These are phyloP conservation scores for Natator depressus DNA, from an alignment of 2,113 vertebrate genomes.

Conservation along the genomic window DNA sequence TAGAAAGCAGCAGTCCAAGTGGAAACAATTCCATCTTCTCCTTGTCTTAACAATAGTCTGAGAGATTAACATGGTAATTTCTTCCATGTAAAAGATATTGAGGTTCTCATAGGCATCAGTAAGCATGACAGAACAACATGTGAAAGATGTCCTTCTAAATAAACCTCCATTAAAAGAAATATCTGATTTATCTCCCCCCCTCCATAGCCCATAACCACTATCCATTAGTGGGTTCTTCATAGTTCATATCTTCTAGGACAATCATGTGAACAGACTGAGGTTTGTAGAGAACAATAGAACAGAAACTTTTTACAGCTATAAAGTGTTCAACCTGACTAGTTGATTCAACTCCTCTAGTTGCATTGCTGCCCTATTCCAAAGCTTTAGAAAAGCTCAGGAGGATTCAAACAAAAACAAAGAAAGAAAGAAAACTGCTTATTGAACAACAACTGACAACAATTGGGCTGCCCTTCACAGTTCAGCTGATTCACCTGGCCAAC, in stretches of 20 bases:
- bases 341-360: neutral
- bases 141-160: neutral
- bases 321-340: neutral
- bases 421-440: neutral
- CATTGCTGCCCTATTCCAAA: neutral
- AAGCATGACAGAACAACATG: neutral
- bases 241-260: neutral
- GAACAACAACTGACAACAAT: neutral
- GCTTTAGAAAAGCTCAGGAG: neutral
- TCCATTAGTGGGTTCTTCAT: neutral
- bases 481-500: neutral
- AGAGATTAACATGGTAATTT: neutral
- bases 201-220: neutral
- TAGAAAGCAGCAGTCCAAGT: neutral
- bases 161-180: neutral
- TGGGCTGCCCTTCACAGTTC: fast-evolving
- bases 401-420: neutral
- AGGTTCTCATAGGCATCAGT: neutral
- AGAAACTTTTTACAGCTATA: neutral
- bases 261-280: neutral
- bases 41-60: neutral
- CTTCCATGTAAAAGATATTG: neutral
- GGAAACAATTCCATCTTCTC: neutral
- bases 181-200: neutral
- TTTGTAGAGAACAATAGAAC: neutral